Evolutionary conservation across 2,888 invertebrate genomes (phyloP), one percentile per base, ranked within the genome.

Genomic region (Candidula unifasciata): DNA sequence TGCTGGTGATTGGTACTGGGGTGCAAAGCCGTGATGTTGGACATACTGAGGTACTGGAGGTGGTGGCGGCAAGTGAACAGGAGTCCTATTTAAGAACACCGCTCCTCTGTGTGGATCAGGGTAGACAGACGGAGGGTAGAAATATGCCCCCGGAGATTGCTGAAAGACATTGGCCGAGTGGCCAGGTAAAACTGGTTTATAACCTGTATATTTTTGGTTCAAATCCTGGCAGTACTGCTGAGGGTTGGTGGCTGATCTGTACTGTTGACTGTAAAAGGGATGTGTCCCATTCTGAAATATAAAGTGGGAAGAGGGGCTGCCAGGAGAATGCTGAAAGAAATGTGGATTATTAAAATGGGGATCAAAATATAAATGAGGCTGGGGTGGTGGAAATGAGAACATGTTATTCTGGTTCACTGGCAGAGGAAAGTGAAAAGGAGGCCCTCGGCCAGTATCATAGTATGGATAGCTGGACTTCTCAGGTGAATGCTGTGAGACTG

Each of bases 21-120:
- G n/a, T n/a, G n/a, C n/a, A n/a, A n/a, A n/a, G n/a, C n/a, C n/a
- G 13, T 30, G 71, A 10, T 64, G 71, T 24, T 68, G 85, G 60
- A 33, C 27, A 52, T 66, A 64, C 27, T 30, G 83, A 66, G 73
- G 74, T 5, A 37, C 54, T 2, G 84, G 44, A 18, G 83, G 79
- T 35, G 84, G 80, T 52, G 84, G 80, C 37, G 84, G 80, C 37
- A 79, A 35, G 79, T 84, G 77, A 35, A 82, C 64, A 21, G 74
- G 80, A 37, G 74, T 74, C 3, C 80, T 52, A 21, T 73, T 30
- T 35, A 80, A 64, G 37, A 84, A 80, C 3, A 10, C 54, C 24
- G 68, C 66, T 27, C 66, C 57, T 27, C 44, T 60, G 35, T 3
- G 37, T 16, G 44, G n/a, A 0, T 33, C 52, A 64, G 30, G 21